phyloP scores from a whole-genome alignment of 2,888 invertebrate species.

The Drosophila aldrichi region DNA sequence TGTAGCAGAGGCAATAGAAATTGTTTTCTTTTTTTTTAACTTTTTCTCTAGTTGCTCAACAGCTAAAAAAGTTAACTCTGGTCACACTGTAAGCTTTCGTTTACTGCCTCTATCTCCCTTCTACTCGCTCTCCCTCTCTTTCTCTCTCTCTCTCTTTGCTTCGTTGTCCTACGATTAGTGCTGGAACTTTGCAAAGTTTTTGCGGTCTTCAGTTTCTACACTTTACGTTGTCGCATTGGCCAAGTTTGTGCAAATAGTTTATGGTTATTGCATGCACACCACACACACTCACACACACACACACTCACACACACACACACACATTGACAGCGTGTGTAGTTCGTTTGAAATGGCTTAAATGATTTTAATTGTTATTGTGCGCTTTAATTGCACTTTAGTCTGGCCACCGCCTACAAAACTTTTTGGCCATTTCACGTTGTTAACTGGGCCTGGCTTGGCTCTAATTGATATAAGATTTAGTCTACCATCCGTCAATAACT shows the following conservation, averaged over 20 bases:
- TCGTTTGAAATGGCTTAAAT: conserved; percentile 57
- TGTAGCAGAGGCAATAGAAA: conserved; percentile 16
- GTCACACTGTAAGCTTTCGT: conserved; percentile 23
- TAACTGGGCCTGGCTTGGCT: conserved; percentile 22
- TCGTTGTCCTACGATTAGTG: conserved; percentile 69
- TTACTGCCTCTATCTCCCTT: background rate
- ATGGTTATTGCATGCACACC: conserved; percentile 70
- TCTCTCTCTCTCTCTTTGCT: background rate
- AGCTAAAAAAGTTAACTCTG: conserved; percentile 52
- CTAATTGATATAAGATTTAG: conserved; percentile 50
- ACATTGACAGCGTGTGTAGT: conserved; percentile 11
- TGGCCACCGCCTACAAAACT: conserved; percentile 34
- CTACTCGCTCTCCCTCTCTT: background rate
- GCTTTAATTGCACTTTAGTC: conserved; percentile 66
- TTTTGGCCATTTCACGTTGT: conserved; percentile 42
- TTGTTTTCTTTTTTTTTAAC: conserved; percentile 18
- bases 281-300: conserved; percentile 4
- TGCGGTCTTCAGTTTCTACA: conserved; percentile 65
- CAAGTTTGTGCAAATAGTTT: conserved; percentile 80
- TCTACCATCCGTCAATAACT: conserved; percentile 16
- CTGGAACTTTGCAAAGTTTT: conserved; percentile 70
- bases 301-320: conserved; percentile 2
- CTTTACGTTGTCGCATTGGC: conserved; percentile 62
- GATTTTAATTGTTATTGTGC: conserved; percentile 79
- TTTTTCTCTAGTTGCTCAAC: conserved; percentile 33